These are phyloP conservation scores for Toxotes lorentzi DNA, from an alignment of 2,797 vertebrate genomes.

Conservation along the genomic window DNA sequence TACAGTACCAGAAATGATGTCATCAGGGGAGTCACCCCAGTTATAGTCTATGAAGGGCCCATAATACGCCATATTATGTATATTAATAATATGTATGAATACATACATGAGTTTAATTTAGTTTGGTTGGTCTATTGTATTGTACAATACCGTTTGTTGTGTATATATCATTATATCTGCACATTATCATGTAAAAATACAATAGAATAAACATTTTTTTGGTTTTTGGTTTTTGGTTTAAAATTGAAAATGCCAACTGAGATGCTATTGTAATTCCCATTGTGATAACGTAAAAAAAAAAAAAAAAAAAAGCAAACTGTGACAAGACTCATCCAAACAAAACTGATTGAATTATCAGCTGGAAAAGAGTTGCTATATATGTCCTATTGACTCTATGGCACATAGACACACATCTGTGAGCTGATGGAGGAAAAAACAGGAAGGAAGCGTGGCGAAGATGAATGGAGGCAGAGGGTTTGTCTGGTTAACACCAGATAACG, in stretches of 20 bases:
- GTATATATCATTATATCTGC: not conserved
- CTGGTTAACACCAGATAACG: constrained; percentile 66
- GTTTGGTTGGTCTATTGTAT: not conserved
- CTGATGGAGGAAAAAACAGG: constrained; percentile 28
- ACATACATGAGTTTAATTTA: not conserved
- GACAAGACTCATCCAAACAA: not conserved
- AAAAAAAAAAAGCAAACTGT: not conserved
- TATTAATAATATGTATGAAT: not conserved
- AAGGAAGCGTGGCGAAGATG: constrained; percentile 33
- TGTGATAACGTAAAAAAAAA: not conserved
- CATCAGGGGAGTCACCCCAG: constrained; percentile 64
- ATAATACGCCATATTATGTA: not conserved
- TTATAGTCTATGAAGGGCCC: not conserved
- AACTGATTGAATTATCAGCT: not conserved
- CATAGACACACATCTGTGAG: constrained; percentile 32
- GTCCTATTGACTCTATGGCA: not conserved
- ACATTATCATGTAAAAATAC: not conserved
- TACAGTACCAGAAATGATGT: constrained; percentile 72
- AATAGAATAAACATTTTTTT: not conserved
- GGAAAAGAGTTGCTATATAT: not conserved
- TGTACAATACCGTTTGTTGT: not conserved
- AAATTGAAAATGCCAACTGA: not conserved
- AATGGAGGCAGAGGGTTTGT: constrained; percentile 30
- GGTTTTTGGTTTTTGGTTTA: no score
- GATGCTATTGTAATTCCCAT: not conserved